Base-by-base conservation (phyloP, 2,888 invertebrate species). In the Baronia brevicornis region DNA sequence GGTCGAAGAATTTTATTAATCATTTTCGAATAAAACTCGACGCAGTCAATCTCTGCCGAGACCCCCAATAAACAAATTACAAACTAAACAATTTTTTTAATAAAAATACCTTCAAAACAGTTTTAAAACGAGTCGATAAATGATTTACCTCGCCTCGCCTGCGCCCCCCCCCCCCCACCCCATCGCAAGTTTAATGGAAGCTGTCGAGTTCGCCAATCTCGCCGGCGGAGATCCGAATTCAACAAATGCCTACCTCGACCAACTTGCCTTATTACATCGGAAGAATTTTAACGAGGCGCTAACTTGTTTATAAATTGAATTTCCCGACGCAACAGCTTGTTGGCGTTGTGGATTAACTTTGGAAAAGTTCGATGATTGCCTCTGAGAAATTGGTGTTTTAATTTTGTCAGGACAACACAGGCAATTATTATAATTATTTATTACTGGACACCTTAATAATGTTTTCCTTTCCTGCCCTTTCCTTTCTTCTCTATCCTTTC, bases 291-390 rank as follows among this genome's bases (percentile, higher is more conserved):
- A 80, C 78, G 62, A 80, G 77, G 69, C 64, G 72, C 65, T 70
- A 80, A 82, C 80, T 82, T 79, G 80, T 78, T 74, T 73, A 69
- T 63, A 79, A 82, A 82, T 82, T 82, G 74, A 80, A 80, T 82
- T 80, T 71, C 60, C 55, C 57, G 61, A 61, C 54, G 63, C 58
- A 73, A 72, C 79, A 74, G 74, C 74, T 69, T 73, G 77, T 66
- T 72, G 66, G 60, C 56, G 47, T 46, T 62, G 66, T 66, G 75
- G 73, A 77, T 80, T 78, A 77, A 78, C 64, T 79, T 78, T 64
- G 59, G 54, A 69, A 74, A 77, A 80, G 63, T 79, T 79, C 55
- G 60, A 67, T 68, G 70, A 72, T 71, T 73, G 36, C 58, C 53
- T 59, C 54, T 58, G 51, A 60, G 60, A 59, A 67, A 75, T 72